These are phyloP conservation scores for Raphicerus campestris DNA, from an alignment of 2,113 vertebrate genomes.

Conservation along the genomic window DNA sequence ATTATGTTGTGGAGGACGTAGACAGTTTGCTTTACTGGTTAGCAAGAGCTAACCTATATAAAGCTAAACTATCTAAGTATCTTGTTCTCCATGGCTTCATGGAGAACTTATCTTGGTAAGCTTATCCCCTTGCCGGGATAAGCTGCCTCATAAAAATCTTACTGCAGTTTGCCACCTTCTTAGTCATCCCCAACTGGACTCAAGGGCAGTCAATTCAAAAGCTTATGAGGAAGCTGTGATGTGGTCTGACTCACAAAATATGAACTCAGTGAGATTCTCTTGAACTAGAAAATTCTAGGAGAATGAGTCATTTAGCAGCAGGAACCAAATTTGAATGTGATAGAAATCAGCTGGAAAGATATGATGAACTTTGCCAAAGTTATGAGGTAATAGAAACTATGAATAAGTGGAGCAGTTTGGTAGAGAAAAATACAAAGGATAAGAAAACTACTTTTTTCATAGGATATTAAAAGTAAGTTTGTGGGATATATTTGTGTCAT, in stretches of 20 bases:
- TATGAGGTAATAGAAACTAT: slow-evolving; percentile 55
- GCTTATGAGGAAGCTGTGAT: background rate
- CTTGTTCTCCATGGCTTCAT: background rate
- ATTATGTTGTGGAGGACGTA: background rate
- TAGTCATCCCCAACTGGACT: background rate
- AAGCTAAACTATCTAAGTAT: background rate
- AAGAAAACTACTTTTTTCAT: background rate
- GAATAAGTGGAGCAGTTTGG: slow-evolving; percentile 12
- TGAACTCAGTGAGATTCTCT: background rate
- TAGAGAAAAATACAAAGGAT: background rate
- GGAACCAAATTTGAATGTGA: background rate
- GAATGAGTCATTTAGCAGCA: slow-evolving; percentile 20
- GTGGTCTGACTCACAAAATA: background rate
- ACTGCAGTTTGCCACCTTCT: background rate
- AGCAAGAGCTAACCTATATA: background rate
- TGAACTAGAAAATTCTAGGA: background rate
- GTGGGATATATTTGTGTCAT: background rate
- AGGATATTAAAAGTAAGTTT: background rate
- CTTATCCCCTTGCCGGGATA: background rate
- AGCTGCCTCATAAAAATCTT: background rate
- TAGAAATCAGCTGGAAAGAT: slow-evolving; percentile 17
- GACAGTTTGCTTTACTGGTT: background rate
- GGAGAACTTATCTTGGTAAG: background rate
- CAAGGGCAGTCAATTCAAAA: background rate
- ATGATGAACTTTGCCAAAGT: slow-evolving; percentile 12